Evolutionary conservation across 2,797 vertebrate genomes (phyloP), one percentile per base, ranked within the genome.

Genomic region (Sorex maritimensis): DNA sequence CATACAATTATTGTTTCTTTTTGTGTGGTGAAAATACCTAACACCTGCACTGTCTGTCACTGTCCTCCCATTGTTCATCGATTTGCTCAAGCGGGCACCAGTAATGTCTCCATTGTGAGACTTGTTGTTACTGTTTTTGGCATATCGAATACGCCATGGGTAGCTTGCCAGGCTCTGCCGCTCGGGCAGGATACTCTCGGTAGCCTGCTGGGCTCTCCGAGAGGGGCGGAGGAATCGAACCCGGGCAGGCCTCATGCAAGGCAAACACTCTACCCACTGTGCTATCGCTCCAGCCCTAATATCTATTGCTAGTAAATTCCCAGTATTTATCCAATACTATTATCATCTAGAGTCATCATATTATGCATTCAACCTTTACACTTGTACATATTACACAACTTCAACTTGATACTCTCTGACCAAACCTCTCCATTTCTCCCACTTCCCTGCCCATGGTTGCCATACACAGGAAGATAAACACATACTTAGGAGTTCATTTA

Each of bases 261-360:
- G 34, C 34, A 34, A 34, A 34, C 34, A 34, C 34, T 2, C 34
- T 34, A 34, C 34, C 34, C 34, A 34, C 34, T 34, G 34, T 34
- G 34, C 34, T 34, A 34, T 34, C 34, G 34, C 34, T 34, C 34
- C 34, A 34, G 34, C 2, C 34, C 34, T 34, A 34, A 34, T 34
- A 52, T 52, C 68, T 72, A 68, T n/a, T 78, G 77, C 34, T 19
- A 86, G 61, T 63, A 90, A 86, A 75, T 90, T 81, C 41, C n/a
- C 14, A 41, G 69, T 49, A 44, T 90, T 90, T 10, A 55, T 86
- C 65, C 26, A 86, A 26, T 44, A 41, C 80, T 65, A 65, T 79
- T 72, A 63, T 80, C 86, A 80, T 46, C 61, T 69, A 19, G 46
- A 81, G 49, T 41, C n/a, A 17, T 30, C 61, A 41, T 30, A 41